Evolutionary conservation across 2,888 invertebrate genomes (phyloP).

Genomic region (Volucella inflata): DNA sequence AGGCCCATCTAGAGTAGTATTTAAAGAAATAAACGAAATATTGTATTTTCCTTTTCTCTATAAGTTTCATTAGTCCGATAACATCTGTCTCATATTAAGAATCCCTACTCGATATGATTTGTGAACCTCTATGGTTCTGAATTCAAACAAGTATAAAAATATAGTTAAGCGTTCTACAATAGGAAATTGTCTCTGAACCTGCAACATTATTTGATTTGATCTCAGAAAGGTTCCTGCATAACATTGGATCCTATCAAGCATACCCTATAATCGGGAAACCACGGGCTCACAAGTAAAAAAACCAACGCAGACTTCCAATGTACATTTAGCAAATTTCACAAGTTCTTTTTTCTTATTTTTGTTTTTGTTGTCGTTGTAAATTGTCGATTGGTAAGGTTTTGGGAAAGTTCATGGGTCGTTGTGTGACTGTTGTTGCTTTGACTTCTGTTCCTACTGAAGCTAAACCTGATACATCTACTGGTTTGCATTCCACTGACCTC

Average conservation of each 20-base stretch:
- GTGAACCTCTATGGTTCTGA: no score
- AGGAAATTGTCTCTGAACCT: no score
- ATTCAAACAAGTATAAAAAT: no score
- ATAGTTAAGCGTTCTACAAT: no score
- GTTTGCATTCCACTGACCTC: constrained; percentile 68
- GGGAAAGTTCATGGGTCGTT: constrained; percentile 75
- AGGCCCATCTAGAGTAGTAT: no score
- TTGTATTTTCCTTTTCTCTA: no score
- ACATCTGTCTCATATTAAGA: no score
- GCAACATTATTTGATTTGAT: no score
- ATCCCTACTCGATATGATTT: no score
- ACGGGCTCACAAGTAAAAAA: background rate
- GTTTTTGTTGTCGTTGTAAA: constrained; percentile 1
- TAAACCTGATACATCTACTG: constrained; percentile 24
- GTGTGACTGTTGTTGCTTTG: constrained; percentile 72
- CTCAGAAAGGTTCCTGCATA: no score
- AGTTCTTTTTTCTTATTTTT: constrained; percentile 17
- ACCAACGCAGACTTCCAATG: constrained; percentile 34
- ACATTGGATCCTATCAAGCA: background rate
- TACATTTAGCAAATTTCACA: constrained; percentile 54
- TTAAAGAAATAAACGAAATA: no score
- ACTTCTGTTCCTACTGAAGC: constrained; percentile 49
- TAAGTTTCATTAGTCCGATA: no score
- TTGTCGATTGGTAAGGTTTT: constrained; percentile 60
- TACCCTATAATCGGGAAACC: constrained; percentile 27